Evolutionary conservation across 2,888 invertebrate species (phyloP), one percentile per base, ranked within the genome.

Genomic region (Dione vanillae): DNA sequence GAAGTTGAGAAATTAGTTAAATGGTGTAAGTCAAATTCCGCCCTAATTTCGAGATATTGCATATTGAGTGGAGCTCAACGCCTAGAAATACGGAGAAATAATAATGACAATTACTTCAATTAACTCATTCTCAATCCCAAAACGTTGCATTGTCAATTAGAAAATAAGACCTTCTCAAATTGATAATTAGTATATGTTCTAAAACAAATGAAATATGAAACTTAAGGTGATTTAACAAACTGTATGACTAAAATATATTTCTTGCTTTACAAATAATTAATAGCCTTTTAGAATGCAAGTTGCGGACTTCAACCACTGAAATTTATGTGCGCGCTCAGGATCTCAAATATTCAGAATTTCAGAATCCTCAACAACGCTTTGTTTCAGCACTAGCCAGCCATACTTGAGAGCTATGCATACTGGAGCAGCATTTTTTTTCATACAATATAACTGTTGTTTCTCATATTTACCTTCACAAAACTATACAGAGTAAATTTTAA

Each of bases 271-370:
- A 19, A 64, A 64, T 37, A 49, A 64, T 64, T 64, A 64, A 64
- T 64, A 49, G 19, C 47, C 37, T 64, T 20, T 19, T 5, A 64
- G 37, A 64, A 64, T 62, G 47, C 62, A 45, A 49, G 35, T 64
- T 40, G 47, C 47, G 16, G 49, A 40, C 47, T 35, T 19, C n/a
- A 61, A 27, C 45, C 43, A 10, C 27, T 43, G n/a, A 47, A 47
- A 64, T 64, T 49, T 51, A 64, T 64, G 37, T 64, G 47, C 49
- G 35, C 35, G 49, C 40, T 62, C 16, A 45, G 45, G 27, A 61
- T 45, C 45, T 61, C 35, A 64, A 64, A 64, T 64, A 64, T 64
- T 64, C 64, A 64, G 47, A 37, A 64, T 47, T 47, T 47, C 47
- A 45, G 45, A 35, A 61, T 45, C 45, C 16, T 45, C n/a, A 45